Percentiles rank a stretch among this genome's conserved stretches.
Evolutionary conservation across 2,797 vertebrate genomes (phyloP).

Genomic region (Sebastes glaucus): DNA sequence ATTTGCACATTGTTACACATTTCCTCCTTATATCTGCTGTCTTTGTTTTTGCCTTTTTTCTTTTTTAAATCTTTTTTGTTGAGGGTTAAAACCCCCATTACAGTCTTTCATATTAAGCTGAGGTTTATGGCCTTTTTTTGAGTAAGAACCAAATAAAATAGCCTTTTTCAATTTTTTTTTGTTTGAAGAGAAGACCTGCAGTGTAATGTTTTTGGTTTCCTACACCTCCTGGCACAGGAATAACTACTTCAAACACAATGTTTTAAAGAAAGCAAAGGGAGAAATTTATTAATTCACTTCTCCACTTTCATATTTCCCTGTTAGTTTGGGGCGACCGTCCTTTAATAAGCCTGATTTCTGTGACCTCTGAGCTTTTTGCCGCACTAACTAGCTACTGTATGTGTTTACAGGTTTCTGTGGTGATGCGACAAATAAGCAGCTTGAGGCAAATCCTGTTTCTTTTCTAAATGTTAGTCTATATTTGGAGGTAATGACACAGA

Average conservation of each 20-base stretch:
- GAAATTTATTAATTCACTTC: neutral
- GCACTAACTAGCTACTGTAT: conserved; percentile 12
- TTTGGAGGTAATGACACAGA: conserved; percentile 61
- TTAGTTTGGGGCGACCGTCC: neutral
- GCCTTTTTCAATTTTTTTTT: neutral
- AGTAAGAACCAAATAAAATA: neutral
- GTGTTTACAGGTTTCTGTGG: conserved; percentile 30
- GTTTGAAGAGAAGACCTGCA: neutral
- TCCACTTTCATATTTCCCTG: neutral
- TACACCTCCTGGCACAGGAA: neutral
- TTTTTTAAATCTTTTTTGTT: neutral
- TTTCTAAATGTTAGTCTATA: conserved; percentile 49
- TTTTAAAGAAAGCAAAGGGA: neutral
- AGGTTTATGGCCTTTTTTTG: neutral
- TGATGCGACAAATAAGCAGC: conserved; percentile 52
- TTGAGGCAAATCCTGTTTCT: conserved; percentile 57
- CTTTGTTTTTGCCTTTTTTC: neutral
- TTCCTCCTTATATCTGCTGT: neutral
- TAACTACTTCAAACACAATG: neutral
- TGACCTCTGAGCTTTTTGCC: conserved; percentile 27
- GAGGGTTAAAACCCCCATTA: too few relatives aligned
- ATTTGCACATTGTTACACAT: neutral
- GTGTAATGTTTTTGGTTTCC: neutral
- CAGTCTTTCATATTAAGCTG: neutral
- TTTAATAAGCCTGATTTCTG: neutral